Evolutionary conservation across 2,113 vertebrate genomes (phyloP), one percentile per base, ranked within the genome.

Genomic region (Forbesichthys agassizii): DNA sequence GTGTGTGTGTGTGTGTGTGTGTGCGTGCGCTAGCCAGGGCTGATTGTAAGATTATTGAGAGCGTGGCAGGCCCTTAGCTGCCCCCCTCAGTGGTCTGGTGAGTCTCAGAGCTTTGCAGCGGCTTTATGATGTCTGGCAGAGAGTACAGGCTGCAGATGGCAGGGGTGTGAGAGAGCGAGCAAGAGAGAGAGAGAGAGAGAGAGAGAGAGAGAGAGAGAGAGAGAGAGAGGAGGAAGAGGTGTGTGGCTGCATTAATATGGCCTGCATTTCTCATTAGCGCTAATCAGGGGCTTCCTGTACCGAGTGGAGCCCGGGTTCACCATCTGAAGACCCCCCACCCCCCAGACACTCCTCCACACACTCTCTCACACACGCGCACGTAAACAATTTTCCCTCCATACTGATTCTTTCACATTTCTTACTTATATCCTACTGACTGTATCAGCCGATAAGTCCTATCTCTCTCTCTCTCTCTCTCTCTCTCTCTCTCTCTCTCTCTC

Each of bases 211-310:
- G 71, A 64, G 54, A 33, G 8, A 60, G 51, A 18, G 55, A 54
- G 53, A 61, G 71, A 11, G 46, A 33, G 55, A 74, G 63, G 11
- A 64, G 66, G 69, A 73, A 86, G 87, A 90, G 89, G 89, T 92
- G 91, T 92, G 93, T 85, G 91, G 88, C 84, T 92, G 91, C 91
- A 92, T 93, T 93, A 93, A 93, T 93, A 90, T 64, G 81, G 89
- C 92, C 93, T 93, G 92, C 87, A 84, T 55, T 91, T 93, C 90
- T 93, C 91, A 75, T 93, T 93, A 93, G 88, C 76, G 54, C 89
- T 93, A 93, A 93, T 93, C 93, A 93, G 89, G 91, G 88, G 87
- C 88, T 93, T 93, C 92, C 93, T 93, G 92, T 89, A 75, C 86
- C 2, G 65, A 87, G 86, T 81, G 81, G 79, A 90, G 83, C 87